Evolutionary conservation across 2,888 invertebrate genomes (phyloP).

Genomic region (Temnothorax unifasciatus): DNA sequence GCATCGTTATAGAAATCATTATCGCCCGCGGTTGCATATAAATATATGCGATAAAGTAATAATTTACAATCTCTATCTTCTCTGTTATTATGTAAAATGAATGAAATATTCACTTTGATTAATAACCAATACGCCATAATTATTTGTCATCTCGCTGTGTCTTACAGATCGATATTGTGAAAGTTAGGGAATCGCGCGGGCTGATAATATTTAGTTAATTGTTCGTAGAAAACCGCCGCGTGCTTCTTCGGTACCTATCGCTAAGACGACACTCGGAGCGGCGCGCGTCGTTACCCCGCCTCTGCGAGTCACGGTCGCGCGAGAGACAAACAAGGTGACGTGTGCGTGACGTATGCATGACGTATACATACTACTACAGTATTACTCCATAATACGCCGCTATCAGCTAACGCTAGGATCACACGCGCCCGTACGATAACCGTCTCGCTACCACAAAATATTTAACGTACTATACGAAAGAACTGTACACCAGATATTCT

Average conservation of each 20-base stretch:
- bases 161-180: too few relatives aligned
- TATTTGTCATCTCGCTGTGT: too few relatives aligned
- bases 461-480: neutral
- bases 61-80: neutral
- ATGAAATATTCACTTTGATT: neutral
- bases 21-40: neutral
- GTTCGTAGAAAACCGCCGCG: too few relatives aligned
- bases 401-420: neutral
- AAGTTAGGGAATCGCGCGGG: too few relatives aligned
- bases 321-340: too few relatives aligned
- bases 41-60: neutral
- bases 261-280: too few relatives aligned
- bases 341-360: neutral
- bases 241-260: too few relatives aligned
- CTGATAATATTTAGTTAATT: too few relatives aligned
- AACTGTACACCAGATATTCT: neutral
- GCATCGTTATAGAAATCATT: neutral
- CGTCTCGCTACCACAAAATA: neutral
- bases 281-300: too few relatives aligned
- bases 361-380: neutral
- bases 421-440: neutral
- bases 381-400: too few relatives aligned
- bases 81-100: neutral
- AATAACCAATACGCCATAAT: neutral
- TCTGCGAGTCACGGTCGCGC: too few relatives aligned